Evolutionary conservation across 92 coral and sea anemone genomes (phyloP).

Genomic region (Paragorgia papillata): DNA sequence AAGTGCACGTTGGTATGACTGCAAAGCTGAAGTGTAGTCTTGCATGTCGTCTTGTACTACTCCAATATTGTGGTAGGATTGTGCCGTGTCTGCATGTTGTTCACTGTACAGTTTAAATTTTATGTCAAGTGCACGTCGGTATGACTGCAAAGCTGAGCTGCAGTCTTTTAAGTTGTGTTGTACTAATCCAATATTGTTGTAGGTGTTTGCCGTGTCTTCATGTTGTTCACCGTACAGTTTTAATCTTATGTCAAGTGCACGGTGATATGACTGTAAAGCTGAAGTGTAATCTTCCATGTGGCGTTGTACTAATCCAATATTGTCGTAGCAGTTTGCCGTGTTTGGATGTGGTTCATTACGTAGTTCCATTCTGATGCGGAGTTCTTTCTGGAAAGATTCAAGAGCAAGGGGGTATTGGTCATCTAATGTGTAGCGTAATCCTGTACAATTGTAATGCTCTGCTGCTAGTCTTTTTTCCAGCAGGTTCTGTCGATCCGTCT

Average conservation of each 20-base stretch:
- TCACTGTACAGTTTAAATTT: constrained; percentile 22
- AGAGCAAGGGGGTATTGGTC: constrained; percentile 2
- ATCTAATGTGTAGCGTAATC: background rate
- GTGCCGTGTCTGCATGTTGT: constrained; percentile 22
- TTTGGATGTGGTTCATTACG: background rate
- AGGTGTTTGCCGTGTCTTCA: background rate
- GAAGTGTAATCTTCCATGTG: background rate
- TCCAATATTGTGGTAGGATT: constrained; percentile 10
- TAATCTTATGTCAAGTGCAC: background rate
- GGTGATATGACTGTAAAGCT: background rate
- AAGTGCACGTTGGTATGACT: constrained; percentile 14
- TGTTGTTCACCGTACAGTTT: constrained; percentile 4
- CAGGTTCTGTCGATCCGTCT: background rate
- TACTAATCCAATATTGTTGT: background rate
- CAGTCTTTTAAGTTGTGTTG: background rate
- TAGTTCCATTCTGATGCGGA: background rate
- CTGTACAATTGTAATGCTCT: background rate
- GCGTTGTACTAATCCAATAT: no score
- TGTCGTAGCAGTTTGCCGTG: no score
- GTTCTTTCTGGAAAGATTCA: background rate
- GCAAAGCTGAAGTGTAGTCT: constrained; percentile 17
- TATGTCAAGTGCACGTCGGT: constrained; percentile 28
- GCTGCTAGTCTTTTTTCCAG: constrained; percentile 6
- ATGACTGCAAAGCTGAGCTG: background rate
- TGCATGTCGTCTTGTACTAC: background rate